These are phyloP conservation scores for Catharus minimus DNA, from an alignment of 2,113 vertebrate species.

Conservation along the genomic window DNA sequence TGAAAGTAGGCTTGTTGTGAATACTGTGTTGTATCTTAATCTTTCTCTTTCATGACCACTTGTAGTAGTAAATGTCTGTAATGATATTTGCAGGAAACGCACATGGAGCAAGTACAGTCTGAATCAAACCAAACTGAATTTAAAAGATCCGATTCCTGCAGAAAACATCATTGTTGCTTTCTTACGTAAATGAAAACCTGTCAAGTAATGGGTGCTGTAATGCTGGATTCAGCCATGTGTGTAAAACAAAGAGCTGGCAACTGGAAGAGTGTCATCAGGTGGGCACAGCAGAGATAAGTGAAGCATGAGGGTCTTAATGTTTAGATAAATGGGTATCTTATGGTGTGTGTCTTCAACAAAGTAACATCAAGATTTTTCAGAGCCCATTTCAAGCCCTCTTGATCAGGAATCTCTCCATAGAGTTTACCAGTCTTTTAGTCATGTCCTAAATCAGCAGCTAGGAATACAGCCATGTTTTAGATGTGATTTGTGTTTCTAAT, in stretches of 20 bases:
- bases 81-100: background rate
- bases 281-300: background rate
- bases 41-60: background rate
- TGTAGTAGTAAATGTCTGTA: background rate
- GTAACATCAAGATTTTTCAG: background rate
- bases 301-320: background rate
- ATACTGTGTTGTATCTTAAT: background rate
- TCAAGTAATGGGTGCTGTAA: background rate
- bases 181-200: background rate
- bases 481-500: conserved; percentile 56
- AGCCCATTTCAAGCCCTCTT: background rate
- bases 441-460: conserved; percentile 5
- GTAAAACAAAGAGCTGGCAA: background rate
- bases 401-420: background rate
- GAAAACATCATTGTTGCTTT: background rate
- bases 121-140: background rate
- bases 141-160: background rate
- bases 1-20: background rate
- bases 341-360: background rate
- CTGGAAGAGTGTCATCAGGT: background rate
- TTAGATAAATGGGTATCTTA: background rate
- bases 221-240: background rate
- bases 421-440: background rate
- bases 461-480: conserved; percentile 42
- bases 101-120: background rate